Evolutionary conservation across 2,113 vertebrate species (phyloP).

Genomic region (Hystrix brachyura): DNA sequence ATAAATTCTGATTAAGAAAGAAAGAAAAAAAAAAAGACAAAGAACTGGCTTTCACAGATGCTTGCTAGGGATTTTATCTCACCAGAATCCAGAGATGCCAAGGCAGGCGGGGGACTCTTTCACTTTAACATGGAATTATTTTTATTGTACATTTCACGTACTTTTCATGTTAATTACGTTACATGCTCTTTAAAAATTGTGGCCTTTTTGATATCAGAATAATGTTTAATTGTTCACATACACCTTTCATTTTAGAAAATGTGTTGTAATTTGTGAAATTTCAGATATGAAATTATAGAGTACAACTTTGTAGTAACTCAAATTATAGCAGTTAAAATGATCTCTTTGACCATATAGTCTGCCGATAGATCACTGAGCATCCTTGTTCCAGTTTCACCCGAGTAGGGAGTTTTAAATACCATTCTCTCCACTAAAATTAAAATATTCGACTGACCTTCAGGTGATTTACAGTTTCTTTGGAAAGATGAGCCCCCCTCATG

Average conservation of each 20-base stretch:
- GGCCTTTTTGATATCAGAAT: conserved; percentile 18
- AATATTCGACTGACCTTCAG: conserved; percentile 9
- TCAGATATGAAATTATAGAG: conserved; percentile 16
- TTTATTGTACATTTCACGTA: conserved; percentile 50
- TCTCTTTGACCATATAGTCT: background rate
- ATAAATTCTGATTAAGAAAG: conserved; percentile 80
- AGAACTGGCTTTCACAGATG: conserved; percentile 67
- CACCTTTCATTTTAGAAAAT: conserved; percentile 49
- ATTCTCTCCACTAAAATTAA: background rate
- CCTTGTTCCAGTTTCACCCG: background rate
- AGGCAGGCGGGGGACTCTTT: background rate
- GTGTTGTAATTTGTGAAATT: conserved; percentile 18
- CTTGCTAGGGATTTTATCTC: conserved; percentile 65
- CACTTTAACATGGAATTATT: conserved; percentile 49
- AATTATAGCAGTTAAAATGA: conserved; percentile 7
- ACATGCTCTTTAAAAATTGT: conserved; percentile 50
- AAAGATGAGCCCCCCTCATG: background rate
- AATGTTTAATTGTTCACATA: background rate
- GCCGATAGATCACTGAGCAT: background rate
- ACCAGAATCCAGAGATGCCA: conserved; percentile 63
- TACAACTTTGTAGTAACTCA: conserved; percentile 3
- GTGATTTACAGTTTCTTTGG: background rate
- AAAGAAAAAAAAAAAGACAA: conserved; percentile 33
- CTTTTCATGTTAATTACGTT: conserved; percentile 38
- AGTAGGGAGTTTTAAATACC: background rate